A percentile compares a stretch with the other conserved stretches of the same genome.
Conservation (phyloP, 2,888 invertebrate species). For the Frankliniella fusca region DNA sequence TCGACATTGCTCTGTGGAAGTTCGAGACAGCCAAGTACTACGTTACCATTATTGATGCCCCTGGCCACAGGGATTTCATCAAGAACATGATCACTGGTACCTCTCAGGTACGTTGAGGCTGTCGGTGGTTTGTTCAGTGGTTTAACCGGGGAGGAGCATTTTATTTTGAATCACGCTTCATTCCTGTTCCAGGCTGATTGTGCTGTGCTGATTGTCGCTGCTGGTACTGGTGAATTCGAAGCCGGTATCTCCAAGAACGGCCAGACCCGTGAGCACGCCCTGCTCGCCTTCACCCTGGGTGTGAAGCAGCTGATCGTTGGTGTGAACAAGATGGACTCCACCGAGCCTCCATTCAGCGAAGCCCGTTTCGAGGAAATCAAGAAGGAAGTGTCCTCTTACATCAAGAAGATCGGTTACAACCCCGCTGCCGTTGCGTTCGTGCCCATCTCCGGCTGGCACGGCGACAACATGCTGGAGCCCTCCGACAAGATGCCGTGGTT, state of each 20-base stretch:
- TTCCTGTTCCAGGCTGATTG: conserved; percentile 76
- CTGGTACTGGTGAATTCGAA: conserved; percentile 98
- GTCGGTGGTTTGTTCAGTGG: neutral
- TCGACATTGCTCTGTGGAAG: conserved; percentile 97
- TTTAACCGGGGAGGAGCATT: neutral
- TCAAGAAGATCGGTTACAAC: conserved; percentile 99
- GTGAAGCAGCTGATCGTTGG: conserved; percentile 98
- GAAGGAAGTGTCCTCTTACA: conserved; percentile 94
- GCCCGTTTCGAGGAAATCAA: conserved; percentile 95
- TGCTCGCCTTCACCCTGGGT: conserved; percentile 94
- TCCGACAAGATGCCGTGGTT: conserved; percentile 93
- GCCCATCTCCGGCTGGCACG: conserved; percentile 99
- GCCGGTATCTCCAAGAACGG: conserved; percentile 99
- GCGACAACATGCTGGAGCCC: conserved; percentile 99
- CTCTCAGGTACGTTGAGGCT: conserved; percentile 56
- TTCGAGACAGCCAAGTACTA: conserved; percentile 93
- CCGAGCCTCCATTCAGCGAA: conserved; percentile 96
- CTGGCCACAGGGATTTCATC: conserved; percentile 99
- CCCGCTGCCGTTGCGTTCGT: conserved; percentile 94
- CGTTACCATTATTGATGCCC: conserved; percentile 98
- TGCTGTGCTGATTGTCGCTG: conserved; percentile 96
- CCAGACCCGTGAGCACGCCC: conserved; percentile 96
- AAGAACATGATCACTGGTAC: conserved; percentile 99
- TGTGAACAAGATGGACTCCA: conserved; percentile 99
- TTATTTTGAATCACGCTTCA: neutral